These are phyloP conservation scores for Synergus umbraculus DNA, from an alignment of 2,888 invertebrate species.

Conservation along the genomic window DNA sequence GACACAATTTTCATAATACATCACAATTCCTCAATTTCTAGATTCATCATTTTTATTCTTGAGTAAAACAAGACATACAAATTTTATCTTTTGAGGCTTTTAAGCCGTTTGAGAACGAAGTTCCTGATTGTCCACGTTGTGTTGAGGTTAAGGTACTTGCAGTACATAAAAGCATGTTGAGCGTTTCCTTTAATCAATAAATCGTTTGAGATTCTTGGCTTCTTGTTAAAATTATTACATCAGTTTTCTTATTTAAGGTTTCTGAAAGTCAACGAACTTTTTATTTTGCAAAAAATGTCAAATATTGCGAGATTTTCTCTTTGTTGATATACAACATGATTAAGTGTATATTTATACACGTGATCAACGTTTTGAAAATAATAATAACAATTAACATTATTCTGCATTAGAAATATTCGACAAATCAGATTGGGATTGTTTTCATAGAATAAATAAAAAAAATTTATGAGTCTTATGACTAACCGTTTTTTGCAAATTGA, in stretches of 20 bases:
- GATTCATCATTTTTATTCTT: neutral
- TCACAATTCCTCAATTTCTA: neutral
- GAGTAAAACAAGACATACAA: neutral
- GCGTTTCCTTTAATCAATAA: neutral
- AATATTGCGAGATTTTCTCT: neutral
- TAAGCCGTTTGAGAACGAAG: neutral
- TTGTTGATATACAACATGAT: constrained; percentile 26
- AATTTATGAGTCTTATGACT: neutral
- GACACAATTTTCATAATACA: neutral
- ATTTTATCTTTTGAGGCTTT: neutral
- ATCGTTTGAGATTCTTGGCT: neutral
- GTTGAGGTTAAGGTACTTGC: neutral
- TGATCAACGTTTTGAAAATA: constrained; percentile 19
- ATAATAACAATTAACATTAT: constrained; percentile 16
- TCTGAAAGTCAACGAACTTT: neutral
- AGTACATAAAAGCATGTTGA: neutral
- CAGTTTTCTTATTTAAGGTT: neutral
- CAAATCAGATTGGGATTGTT: too few relatives aligned
- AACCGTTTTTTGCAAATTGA: too few relatives aligned
- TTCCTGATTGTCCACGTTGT: neutral
- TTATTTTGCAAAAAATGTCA: neutral
- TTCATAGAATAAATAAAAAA: too few relatives aligned
- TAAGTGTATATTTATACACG: constrained; percentile 14
- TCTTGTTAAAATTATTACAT: neutral
- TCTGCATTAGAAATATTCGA: neutral